These are phyloP conservation scores for Drosophila ustulata DNA, from an alignment of 2,888 invertebrate species.

Conservation along the genomic window DNA sequence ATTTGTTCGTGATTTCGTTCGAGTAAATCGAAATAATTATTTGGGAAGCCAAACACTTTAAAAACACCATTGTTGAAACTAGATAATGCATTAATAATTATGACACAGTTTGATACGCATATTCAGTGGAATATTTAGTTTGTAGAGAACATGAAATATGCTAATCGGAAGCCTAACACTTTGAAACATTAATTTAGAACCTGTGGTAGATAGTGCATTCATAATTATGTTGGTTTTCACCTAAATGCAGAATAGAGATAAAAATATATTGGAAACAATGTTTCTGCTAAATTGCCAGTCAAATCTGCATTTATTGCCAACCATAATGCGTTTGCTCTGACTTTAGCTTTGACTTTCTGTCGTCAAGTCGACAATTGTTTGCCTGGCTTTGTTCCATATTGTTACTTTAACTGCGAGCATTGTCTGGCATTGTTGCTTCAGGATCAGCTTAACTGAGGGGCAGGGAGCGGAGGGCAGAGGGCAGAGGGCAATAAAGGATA, in stretches of 20 bases:
- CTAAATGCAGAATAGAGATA: not conserved
- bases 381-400: conserved; percentile 13
- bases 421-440: conserved; percentile 10
- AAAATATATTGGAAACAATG: not conserved
- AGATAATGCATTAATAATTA: not conserved
- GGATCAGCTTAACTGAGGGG: not conserved
- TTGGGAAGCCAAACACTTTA: too few species aligned
- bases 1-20: too few species aligned
- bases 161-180: too few species aligned
- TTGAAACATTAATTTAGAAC: too few species aligned
- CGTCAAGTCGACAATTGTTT: conserved; percentile 10
- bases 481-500: not conserved
- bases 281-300: not conserved
- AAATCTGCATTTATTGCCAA: not conserved
- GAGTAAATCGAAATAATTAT: too few species aligned
- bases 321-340: not conserved
- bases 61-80: not conserved
- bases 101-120: not conserved
- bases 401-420: conserved; percentile 8
- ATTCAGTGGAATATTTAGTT: too few species aligned
- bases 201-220: too few species aligned
- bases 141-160: too few species aligned
- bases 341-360: conserved; percentile 6
- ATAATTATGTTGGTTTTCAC: too few species aligned
- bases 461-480: not conserved